Base-by-base conservation (phyloP, 2,113 vertebrate genomes). In the Caracal caracal region DNA sequence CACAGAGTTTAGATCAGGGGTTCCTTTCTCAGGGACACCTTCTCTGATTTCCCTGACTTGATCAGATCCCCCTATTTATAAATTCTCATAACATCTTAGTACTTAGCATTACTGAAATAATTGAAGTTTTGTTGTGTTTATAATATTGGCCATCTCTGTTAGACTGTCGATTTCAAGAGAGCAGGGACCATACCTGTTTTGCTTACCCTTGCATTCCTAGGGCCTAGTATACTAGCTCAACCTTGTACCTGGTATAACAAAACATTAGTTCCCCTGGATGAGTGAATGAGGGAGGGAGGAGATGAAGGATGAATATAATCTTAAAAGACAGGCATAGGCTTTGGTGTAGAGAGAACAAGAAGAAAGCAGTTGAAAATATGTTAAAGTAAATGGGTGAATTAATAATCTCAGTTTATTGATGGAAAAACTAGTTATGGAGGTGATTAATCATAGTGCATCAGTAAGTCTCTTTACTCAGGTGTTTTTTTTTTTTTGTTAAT, bases 391-490 rank as follows among this genome's bases (percentile, higher is more conserved):
- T 90, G 22, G 22, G 7, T 88, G 37, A 93, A 80, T 90, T 68
- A 94, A 88, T 91, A 88, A 85, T 17, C 59, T 95, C 76, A 95
- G 43, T 84, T 95, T 93, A 35, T 85, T 93, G 22, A 47, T 93
- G 43, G 76, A 65, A 87, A 96, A 93, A 33, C 28, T 59, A 65
- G n/a, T 66, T 81, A 82, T 6, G 35, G 68, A 89, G 80, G 66
- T 92, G 43, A 71, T 79, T 95, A 82, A 91, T 76, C 61, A 85
- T 16, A 51, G 9, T 90, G 1, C 40, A 78, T 81, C 22, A 81
- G 4, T 80, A 90, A 49, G n/a, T 80, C 26, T 73, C 56, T 37
- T 93, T 75, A 89, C 11, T 91, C 59, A 76, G 11, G 3, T 78
- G 8, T 65, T 89, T 93, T 86, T 79, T 26, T 65, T 89, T 93